Evolutionary conservation across 1,140 invertebrate species (phyloP), one percentile per base, ranked within the genome.

Genomic region (Lasaia peninsularis): DNA sequence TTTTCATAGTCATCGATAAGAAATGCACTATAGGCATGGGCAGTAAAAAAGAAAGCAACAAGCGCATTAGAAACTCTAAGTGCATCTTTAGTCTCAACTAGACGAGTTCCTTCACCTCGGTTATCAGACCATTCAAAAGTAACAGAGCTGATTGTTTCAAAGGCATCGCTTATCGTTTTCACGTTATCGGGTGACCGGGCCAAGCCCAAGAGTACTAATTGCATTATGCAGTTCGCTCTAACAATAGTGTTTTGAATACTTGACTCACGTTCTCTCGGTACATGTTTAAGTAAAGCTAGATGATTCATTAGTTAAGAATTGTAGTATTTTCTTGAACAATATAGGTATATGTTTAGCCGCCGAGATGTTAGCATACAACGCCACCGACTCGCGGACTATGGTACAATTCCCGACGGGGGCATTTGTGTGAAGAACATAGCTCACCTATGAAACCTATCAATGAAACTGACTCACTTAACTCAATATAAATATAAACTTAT

Each of bases 171-270:
- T 48, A 48, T 48, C 40, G 40, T 20, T 20, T n/a, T 11, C 18
- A 20, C 40, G 40, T 48, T 48, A 48, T 48, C 40, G 40, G 40
- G 40, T 48, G 40, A 52, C 50, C 50, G 51, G 28, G 24, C 31
- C 24, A 33, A 7, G 16, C n/a, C 21, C 28, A 18, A 11, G 40
- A 48, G 40, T 20, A 48, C 18, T 21, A 52, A 52, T 33, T 52
- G 51, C 28, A 31, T 31, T 33, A 31, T 52, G 16, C 32, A 33
- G 28, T 33, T 18, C 12, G 32, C 33, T 52, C 28, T 32, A 33
- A 18, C 51, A 32, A 52, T 52, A 12, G 28, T 52, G 51, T 52
- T 33, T 33, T 48, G 18, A 48, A 48, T 6, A 10, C 37, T 40
- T 20, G 37, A 44, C 18, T 48, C 40, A 48, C 40, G 37, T 44